These are phyloP conservation scores for Zaprionus nigranus DNA, from an alignment of 1,140 invertebrate genomes.

Conservation along the genomic window DNA sequence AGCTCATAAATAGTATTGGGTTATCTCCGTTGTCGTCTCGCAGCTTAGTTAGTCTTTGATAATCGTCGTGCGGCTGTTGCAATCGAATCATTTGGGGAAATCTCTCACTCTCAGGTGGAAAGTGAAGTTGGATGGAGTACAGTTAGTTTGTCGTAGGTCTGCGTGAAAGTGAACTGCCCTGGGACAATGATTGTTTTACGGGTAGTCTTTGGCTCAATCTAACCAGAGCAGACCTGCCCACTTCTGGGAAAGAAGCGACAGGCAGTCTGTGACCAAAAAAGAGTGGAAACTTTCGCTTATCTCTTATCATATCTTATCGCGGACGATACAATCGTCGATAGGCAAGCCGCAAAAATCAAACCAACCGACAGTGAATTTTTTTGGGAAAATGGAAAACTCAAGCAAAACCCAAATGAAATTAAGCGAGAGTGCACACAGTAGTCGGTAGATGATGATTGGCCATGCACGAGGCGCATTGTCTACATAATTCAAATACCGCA, in stretches of 20 bases:
- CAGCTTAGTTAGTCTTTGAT: conserved; percentile 44
- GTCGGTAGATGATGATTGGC: conserved; percentile 64
- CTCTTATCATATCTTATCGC: conserved; percentile 55
- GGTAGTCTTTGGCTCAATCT: neutral
- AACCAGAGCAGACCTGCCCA: neutral
- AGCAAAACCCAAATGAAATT: conserved; percentile 11
- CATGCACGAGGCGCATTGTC: conserved; percentile 64
- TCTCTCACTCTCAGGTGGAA: conserved; percentile 46
- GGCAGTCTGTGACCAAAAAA: conserved; percentile 55
- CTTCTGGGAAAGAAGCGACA: conserved; percentile 54
- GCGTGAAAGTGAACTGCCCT: conserved; percentile 63
- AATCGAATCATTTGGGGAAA: conserved; percentile 41
- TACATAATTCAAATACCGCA: conserved; percentile 72
- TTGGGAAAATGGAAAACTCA: conserved; percentile 4
- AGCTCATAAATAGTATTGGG: conserved; percentile 70
- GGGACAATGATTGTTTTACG: conserved; percentile 7
- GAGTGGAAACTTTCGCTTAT: neutral
- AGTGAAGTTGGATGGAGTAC: conserved; percentile 61
- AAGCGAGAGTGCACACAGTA: conserved; percentile 56
- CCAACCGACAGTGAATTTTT: conserved; percentile 46
- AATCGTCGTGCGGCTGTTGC: conserved; percentile 56
- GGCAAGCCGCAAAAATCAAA: conserved; percentile 70
- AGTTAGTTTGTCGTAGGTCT: conserved; percentile 77
- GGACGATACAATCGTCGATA: neutral
- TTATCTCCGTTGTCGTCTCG: conserved; percentile 32